Evolutionary conservation across 2,888 invertebrate genomes (phyloP), one percentile per base, ranked within the genome.

Genomic region (Teleiodes luculella): DNA sequence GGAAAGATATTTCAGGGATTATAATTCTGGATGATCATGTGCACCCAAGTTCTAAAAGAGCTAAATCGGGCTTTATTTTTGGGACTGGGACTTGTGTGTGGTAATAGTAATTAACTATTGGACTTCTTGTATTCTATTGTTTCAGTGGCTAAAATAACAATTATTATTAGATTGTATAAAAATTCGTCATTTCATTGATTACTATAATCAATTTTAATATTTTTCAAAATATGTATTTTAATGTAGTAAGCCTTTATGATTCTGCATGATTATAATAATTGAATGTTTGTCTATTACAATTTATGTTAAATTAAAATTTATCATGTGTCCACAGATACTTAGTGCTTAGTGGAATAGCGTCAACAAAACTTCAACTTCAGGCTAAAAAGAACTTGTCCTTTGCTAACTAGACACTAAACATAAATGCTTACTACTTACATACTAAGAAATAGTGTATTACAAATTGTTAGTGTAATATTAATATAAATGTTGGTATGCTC

Each of bases 401-500:
- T n/a, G n/a, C n/a, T n/a, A 14, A 20, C 20, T 41, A 30, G 24
- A 6, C 24, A 6, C 24, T 24, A 24, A 24, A 24, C 24, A 6
- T 24, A 24, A 13, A 49, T 11, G 24, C 43, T 36, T 20, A 11
- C 11, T 20, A 49, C 18, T 37, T 49, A 37, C 14, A 14, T 37
- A 14, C 8, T 37, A 37, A 37, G 37, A 3, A 37, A 14, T 37
- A 37, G 2, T 37, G 37, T 37, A 35, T 6, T 35, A 18, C 24
- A 35, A 54, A 24, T 37, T 47, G 52, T 46, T 55, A 37, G 60
- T 76, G 65, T 74, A 76, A 76, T 72, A 86, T 84, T 87, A 86
- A 88, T 78, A 58, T 69, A 67, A 74, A 74, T 86, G 86, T 87
- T 86, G 85, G 85, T 87, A 85, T 87, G 87, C 88, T 88, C 88